These are phyloP conservation scores for Lysiphlebus fabarum DNA, from an alignment of 1,140 invertebrate species.

Conservation along the genomic window DNA sequence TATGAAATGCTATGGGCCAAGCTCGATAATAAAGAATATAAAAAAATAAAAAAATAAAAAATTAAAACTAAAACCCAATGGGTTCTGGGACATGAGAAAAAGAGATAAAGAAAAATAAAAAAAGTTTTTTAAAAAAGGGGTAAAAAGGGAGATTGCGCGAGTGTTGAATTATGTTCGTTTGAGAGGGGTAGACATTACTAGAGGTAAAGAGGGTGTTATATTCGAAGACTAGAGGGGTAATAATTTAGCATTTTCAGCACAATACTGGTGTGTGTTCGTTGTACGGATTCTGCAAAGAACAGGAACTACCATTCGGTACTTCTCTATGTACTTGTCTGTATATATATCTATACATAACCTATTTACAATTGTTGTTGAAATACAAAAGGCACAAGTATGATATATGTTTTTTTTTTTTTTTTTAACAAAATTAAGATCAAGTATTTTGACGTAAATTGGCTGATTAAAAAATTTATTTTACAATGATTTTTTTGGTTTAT, in stretches of 20 bases:
- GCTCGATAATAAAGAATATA: constrained; percentile 33
- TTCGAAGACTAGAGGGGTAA: constrained; percentile 46
- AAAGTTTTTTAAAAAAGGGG: too few species aligned
- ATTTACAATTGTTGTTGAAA: not conserved
- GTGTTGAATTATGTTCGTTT: constrained; percentile 47
- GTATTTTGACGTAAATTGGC: too few species aligned
- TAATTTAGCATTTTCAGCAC: constrained; percentile 48
- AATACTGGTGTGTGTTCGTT: constrained; percentile 51
- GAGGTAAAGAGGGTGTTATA: constrained; percentile 29
- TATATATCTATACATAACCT: constrained; percentile 3
- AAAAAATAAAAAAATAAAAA: too few species aligned
- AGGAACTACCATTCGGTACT: constrained; percentile 25
- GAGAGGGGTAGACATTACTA: constrained; percentile 19
- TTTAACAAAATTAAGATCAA: too few species aligned
- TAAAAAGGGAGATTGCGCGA: constrained; percentile 16
- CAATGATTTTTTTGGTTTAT: too few species aligned
- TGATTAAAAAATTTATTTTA: too few species aligned
- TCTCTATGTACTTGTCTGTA: constrained; percentile 23
- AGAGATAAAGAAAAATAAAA: too few species aligned
- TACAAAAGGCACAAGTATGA: not conserved
- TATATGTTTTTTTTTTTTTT: too few species aligned
- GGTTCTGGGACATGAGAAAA: constrained; percentile 18
- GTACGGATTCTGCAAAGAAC: constrained; percentile 43
- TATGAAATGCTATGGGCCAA: constrained; percentile 41
- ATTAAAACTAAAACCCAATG: constrained; percentile 16